A percentile compares a stretch with the other conserved stretches of the same genome.
phyloP scores from a whole-genome alignment of 1,140 invertebrate species.

The Matsumurasca onukii region DNA sequence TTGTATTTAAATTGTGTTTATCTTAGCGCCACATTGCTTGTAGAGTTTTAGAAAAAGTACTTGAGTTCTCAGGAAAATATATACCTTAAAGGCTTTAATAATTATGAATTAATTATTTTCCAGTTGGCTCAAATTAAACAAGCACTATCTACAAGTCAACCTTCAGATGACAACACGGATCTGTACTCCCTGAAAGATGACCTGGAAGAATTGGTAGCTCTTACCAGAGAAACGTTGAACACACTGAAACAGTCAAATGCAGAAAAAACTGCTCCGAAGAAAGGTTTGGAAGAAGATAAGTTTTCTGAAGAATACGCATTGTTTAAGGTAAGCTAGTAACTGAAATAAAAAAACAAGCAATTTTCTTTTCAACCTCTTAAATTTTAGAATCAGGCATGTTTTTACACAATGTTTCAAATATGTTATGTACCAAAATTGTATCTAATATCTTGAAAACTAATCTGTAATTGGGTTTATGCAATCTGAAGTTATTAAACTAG shows the following conservation, averaged over 20 bases:
- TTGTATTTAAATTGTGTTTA: no score
- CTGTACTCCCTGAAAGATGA: conserved; percentile 59
- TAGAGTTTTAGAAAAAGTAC: no score
- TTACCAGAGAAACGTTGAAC: conserved; percentile 60
- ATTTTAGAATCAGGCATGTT: not conserved
- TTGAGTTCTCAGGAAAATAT: no score
- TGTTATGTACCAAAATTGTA: not conserved
- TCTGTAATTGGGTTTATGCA: not conserved
- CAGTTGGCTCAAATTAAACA: no score
- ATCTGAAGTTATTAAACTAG: not conserved
- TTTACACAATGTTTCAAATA: not conserved
- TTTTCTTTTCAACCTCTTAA: conserved; percentile 27
- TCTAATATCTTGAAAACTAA: not conserved
- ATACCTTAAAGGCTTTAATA: no score
- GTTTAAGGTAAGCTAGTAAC: conserved; percentile 58
- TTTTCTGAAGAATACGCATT: conserved; percentile 67
- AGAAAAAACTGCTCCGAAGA: conserved; percentile 33
- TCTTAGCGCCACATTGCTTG: no score
- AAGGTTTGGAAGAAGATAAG: conserved; percentile 44
- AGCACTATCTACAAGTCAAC: no score
- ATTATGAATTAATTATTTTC: no score
- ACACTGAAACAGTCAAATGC: conserved; percentile 43
- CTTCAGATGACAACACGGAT: no score
- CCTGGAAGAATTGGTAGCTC: conserved; percentile 61
- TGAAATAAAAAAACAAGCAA: conserved; percentile 23